phyloP scores from a whole-genome alignment of 2,113 vertebrate genomes.

The Casuarius casuarius region DNA sequence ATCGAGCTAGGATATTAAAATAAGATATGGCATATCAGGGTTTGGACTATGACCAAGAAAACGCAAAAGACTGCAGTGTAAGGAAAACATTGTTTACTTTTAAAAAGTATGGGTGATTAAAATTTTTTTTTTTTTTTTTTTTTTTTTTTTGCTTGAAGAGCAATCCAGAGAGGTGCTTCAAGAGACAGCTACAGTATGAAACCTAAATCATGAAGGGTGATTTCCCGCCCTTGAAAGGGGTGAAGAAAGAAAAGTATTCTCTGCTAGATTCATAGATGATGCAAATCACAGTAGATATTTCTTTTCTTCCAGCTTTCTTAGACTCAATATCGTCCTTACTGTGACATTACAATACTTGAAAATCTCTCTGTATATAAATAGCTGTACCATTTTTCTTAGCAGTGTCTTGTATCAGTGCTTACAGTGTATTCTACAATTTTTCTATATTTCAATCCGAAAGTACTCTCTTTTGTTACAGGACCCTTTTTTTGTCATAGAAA shows the following conservation, averaged over 20 bases:
- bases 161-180: neutral
- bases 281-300: neutral
- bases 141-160: neutral
- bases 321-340: neutral
- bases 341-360: neutral
- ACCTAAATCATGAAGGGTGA: neutral
- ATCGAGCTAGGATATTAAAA: neutral
- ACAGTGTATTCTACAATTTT: neutral
- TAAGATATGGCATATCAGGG: neutral
- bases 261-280: neutral
- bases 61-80: neutral
- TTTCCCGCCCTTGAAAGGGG: neutral
- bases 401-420: neutral
- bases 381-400: neutral
- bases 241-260: neutral
- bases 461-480: neutral
- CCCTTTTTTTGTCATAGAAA: neutral
- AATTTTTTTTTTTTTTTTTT: neutral
- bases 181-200: neutral
- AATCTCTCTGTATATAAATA: neutral
- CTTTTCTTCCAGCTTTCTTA: neutral
- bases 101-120: neutral
- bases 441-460: neutral
- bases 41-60: constrained; percentile 12
- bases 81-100: neutral